Evolutionary conservation across 2,797 vertebrate genomes (phyloP).

Genomic region (Notoglanidium macrostoma): DNA sequence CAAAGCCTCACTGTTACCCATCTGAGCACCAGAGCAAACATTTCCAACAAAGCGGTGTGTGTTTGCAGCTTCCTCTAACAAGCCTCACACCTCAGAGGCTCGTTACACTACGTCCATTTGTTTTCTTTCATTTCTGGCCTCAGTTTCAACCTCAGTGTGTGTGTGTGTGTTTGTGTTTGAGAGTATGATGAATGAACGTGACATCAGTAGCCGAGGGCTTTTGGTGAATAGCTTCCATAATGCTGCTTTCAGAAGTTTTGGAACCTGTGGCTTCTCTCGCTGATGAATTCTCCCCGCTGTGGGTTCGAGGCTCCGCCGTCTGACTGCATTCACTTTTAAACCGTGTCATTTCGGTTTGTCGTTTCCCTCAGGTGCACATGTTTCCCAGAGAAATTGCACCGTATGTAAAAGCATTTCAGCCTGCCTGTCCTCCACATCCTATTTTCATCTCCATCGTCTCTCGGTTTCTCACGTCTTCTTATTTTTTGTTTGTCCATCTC

Average conservation of each 20-base stretch:
- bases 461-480: slow-evolving; percentile 41
- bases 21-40: slow-evolving; percentile 21
- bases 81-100: slow-evolving; percentile 24
- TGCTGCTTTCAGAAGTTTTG: slow-evolving; percentile 6
- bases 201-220: slow-evolving; percentile 8
- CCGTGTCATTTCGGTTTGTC: slow-evolving; percentile 37
- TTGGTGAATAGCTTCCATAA: slow-evolving; percentile 17
- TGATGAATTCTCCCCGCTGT: slow-evolving; percentile 1
- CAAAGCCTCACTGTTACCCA: slow-evolving; percentile 21
- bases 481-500: slow-evolving; percentile 36
- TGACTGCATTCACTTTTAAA: slow-evolving; percentile 57
- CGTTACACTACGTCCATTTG: slow-evolving; percentile 12
- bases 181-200: slow-evolving; percentile 9
- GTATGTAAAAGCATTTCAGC: slow-evolving; percentile 56
- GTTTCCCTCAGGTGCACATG: slow-evolving; percentile 53
- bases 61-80: slow-evolving; percentile 36
- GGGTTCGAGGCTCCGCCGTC: slow-evolving; percentile 17
- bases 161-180: slow-evolving; percentile 8
- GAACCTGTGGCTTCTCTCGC: background rate
- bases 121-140: slow-evolving; percentile 23
- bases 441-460: slow-evolving; percentile 48
- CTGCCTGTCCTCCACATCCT: slow-evolving; percentile 45
- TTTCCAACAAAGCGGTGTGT: slow-evolving; percentile 46
- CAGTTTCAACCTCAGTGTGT: background rate
- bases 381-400: slow-evolving; percentile 60